Conservation (phyloP, 2,888 invertebrate species). For the Elmis aenea region DNA sequence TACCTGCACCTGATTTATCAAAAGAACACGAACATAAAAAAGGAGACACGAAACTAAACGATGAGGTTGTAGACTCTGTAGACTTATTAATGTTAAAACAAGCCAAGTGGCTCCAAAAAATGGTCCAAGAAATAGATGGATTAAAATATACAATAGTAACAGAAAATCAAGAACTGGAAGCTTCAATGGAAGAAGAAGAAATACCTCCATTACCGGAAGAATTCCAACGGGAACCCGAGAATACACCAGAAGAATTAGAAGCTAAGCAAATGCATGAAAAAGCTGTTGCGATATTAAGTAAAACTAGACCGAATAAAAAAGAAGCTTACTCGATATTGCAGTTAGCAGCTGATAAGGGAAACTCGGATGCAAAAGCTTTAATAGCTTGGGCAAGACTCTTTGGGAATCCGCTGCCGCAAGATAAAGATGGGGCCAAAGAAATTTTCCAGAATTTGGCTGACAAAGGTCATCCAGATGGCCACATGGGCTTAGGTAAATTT, state of each 20-base stretch:
- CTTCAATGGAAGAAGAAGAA: slow-evolving; percentile 49
- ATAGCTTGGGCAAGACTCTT: slow-evolving; percentile 86
- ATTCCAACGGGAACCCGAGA: slow-evolving; percentile 44
- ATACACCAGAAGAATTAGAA: slow-evolving; percentile 64
- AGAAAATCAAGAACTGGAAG: slow-evolving; percentile 29
- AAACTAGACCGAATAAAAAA: slow-evolving; percentile 65
- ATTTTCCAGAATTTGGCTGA: slow-evolving; percentile 73
- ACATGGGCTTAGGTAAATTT: slow-evolving; percentile 63
- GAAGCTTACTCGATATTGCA: slow-evolving; percentile 72
- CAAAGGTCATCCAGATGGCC: slow-evolving; percentile 79
- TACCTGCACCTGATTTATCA: slow-evolving; percentile 43
- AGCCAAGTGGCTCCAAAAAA: slow-evolving; percentile 46
- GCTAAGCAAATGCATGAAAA: slow-evolving; percentile 71
- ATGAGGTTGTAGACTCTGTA: slow-evolving; percentile 31
- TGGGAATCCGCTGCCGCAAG: slow-evolving; percentile 73
- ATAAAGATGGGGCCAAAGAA: slow-evolving; percentile 67
- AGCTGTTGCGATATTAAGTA: slow-evolving; percentile 65
- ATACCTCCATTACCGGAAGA: slow-evolving; percentile 50
- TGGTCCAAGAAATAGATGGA: slow-evolving; percentile 44
- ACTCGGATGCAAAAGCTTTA: slow-evolving; percentile 74
- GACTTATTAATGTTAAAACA: slow-evolving; percentile 40
- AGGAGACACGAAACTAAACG: slow-evolving; percentile 23
- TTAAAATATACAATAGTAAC: slow-evolving; percentile 41
- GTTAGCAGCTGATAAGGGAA: slow-evolving; percentile 76
- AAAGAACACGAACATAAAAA: slow-evolving; percentile 41